Evolutionary conservation across 1,140 invertebrate species (phyloP), one percentile per base, ranked within the genome.

Genomic region (Lepidurus packardi): DNA sequence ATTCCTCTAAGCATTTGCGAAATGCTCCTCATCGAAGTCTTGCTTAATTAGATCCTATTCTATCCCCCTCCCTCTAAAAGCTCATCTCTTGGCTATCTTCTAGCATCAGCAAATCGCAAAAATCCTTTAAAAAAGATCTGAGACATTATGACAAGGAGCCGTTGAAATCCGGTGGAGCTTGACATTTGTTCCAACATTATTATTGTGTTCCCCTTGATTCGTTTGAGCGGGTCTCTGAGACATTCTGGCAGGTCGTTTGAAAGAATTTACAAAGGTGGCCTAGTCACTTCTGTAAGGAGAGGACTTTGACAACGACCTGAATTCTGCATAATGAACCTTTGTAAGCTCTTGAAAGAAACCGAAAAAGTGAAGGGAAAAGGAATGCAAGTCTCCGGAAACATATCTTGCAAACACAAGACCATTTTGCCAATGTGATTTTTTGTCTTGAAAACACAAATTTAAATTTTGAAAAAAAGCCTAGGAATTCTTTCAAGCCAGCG

Each of bases 391-490:
- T 65, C 34, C 21, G 53, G 13, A 47, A 65, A 65, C 53, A 65
- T 65, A 65, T 65, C 53, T 65, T 21, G 21, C 53, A 65, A 65
- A 65, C 53, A 65, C 53, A 65, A 65, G 53, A 65, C 53, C 53
- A 65, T 16, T 65, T n/a, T 65, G 53, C 21, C 53, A 13, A 65
- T 65, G 53, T 65, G 53, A 65, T 65, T 65, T 65, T 65, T 65
- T 65, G 16, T 16, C 16, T 7, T n/a, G 8, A 16, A 7, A 65
- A 65, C 53, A 11, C 16, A 65, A 65, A 16, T n/a, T 16, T 47
- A 47, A 65, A 65, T 65, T 21, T 7, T 7, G 16, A n/a, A n/a
- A 11, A 16, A 65, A 65, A 65, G 53, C 53, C 16, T 65, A 65
- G 53, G 13, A 16, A 65, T 7, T 13, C 53, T 7, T 65, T 65